Evolutionary conservation across 2,113 vertebrate species (phyloP).

Genomic region (Anas platyrhynchos): DNA sequence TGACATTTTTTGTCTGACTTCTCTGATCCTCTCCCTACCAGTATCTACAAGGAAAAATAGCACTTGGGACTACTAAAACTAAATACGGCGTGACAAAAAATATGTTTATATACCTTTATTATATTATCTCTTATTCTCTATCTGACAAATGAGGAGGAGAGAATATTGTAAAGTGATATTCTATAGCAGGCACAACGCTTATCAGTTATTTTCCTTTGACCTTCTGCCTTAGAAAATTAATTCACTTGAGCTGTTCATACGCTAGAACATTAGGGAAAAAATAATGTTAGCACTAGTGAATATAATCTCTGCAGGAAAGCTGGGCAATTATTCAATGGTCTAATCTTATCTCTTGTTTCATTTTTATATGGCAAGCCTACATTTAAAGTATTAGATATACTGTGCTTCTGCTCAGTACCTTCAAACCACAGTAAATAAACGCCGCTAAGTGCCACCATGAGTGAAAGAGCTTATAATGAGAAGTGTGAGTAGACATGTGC

Average conservation of each 20-base stretch:
- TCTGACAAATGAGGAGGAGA: conserved; percentile 63
- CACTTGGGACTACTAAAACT: conserved; percentile 34
- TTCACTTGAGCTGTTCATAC: conserved; percentile 76
- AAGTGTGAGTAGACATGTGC: conserved; percentile 87
- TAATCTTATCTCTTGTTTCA: conserved; percentile 85
- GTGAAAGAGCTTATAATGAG: conserved; percentile 86
- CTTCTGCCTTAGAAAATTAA: conserved; percentile 84
- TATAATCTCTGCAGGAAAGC: conserved; percentile 81
- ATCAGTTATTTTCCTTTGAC: conserved; percentile 83
- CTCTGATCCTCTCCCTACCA: conserved; percentile 43
- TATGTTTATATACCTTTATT: conserved; percentile 75
- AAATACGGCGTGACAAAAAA: conserved; percentile 46
- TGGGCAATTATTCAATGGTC: conserved; percentile 80
- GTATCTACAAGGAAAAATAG: conserved; percentile 55
- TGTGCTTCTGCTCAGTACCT: conserved; percentile 73
- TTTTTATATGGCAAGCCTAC: conserved; percentile 81
- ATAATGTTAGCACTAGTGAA: conserved; percentile 82
- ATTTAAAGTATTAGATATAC: conserved; percentile 78
- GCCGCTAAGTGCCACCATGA: conserved; percentile 85
- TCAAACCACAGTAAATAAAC: conserved; percentile 78
- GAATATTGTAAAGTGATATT: conserved; percentile 72
- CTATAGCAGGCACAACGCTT: conserved; percentile 76
- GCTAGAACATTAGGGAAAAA: conserved; percentile 72
- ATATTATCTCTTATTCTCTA: conserved; percentile 66
- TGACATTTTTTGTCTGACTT: conserved; percentile 63